A percentile compares a stretch with the other conserved stretches of the same genome.
These are phyloP conservation scores for Aleiodes alternator DNA, from an alignment of 2,888 invertebrate species.

Conservation along the genomic window DNA sequence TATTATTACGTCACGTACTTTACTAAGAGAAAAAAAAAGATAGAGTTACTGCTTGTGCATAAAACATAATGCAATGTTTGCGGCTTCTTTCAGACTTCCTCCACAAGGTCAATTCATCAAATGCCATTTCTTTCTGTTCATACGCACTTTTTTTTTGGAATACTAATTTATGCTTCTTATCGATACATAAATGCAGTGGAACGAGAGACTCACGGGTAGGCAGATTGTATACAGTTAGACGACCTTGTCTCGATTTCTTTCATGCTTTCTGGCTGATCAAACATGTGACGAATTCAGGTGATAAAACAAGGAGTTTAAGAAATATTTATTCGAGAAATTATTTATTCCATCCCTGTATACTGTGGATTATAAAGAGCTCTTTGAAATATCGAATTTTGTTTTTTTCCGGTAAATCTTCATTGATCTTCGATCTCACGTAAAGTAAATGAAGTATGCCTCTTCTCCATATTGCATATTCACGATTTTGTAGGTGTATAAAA, in stretches of 20 bases:
- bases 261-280: not conserved
- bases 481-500: not conserved
- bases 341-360: no score
- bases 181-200: conserved; percentile 31
- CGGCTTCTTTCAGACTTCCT: not conserved
- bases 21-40: conserved; percentile 24
- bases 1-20: conserved; percentile 58
- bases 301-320: no score
- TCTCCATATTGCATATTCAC: not conserved
- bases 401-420: no score
- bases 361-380: no score
- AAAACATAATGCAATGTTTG: conserved; percentile 29
- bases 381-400: no score
- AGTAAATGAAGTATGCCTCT: no score
- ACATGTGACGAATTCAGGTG: no score
- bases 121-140: conserved; percentile 7
- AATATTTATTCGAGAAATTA: no score
- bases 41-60: conserved; percentile 22
- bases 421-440: no score
- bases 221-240: conserved; percentile 66
- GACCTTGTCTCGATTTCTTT: conserved; percentile 65
- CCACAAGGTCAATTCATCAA: conserved; percentile 12
- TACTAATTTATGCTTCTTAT: not conserved
- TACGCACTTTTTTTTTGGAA: not conserved
- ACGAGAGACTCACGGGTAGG: conserved; percentile 25